Evolutionary conservation across 2,113 vertebrate genomes (phyloP).

Genomic region (Notarius lentiginosus): DNA sequence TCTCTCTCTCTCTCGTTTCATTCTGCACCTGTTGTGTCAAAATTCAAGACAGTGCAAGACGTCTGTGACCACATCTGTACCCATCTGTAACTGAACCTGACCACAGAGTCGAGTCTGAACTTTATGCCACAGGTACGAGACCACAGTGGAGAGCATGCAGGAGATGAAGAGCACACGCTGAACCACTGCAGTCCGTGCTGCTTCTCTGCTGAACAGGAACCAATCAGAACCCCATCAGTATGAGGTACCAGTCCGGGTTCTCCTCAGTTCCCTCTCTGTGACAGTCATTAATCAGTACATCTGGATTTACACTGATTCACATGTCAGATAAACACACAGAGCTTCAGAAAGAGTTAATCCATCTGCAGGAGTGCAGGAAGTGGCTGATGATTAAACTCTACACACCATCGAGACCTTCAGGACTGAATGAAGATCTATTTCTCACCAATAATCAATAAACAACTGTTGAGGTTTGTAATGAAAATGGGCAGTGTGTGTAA

Average conservation of each 20-base stretch:
- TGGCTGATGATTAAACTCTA: not conserved
- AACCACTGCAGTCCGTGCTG: not conserved
- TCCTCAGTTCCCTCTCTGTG: not conserved
- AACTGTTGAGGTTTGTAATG: not conserved
- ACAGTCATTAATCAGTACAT: not conserved
- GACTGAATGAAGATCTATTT: not conserved
- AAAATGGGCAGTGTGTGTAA: not conserved
- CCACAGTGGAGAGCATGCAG: not conserved
- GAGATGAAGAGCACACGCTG: not conserved
- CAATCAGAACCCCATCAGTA: not conserved
- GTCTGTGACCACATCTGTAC: conserved; percentile 33
- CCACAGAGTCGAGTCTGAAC: conserved; percentile 27
- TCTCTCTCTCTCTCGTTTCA: too few relatives aligned
- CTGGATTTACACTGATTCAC: not conserved
- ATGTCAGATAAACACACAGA: not conserved
- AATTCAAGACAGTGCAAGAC: conserved; percentile 29
- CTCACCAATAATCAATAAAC: not conserved
- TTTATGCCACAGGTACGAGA: not conserved
- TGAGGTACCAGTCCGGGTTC: not conserved
- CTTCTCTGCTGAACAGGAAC: not conserved
- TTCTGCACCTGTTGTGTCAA: conserved; percentile 13
- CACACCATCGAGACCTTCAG: not conserved
- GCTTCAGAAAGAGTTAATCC: not conserved
- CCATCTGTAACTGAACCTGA: not conserved
- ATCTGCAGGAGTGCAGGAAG: not conserved